These are phyloP conservation scores for Aquatica leii DNA, from an alignment of 2,888 invertebrate genomes.

Conservation along the genomic window DNA sequence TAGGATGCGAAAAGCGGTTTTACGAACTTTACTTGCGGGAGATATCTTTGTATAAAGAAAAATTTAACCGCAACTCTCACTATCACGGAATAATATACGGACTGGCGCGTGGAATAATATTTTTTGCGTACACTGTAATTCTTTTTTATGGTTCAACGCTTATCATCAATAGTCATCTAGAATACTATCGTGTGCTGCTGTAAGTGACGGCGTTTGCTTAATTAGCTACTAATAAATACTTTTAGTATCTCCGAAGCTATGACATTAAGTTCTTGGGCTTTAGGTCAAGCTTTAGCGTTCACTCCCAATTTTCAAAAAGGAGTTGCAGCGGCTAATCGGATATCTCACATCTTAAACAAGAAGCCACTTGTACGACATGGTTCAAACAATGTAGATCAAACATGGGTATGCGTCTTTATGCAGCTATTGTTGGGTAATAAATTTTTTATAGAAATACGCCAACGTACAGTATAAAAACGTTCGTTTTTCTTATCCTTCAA, in stretches of 20 bases:
- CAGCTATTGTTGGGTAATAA: not conserved
- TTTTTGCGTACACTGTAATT: constrained; percentile 75
- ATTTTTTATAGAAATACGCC: constrained; percentile 62
- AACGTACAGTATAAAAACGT: constrained; percentile 75
- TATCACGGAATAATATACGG: constrained; percentile 75
- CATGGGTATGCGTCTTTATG: constrained; percentile 51
- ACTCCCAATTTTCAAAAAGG: constrained; percentile 86
- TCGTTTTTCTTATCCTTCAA: constrained; percentile 78
- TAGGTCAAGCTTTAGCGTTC: constrained; percentile 73
- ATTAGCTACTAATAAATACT: constrained; percentile 6
- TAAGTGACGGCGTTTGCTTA: not conserved
- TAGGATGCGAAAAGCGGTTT: constrained; percentile 76
- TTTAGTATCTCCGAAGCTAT: constrained; percentile 76
- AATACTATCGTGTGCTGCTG: constrained; percentile 11
- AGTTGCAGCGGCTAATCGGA: constrained; percentile 73
- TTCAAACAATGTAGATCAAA: constrained; percentile 42
- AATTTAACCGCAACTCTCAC: constrained; percentile 69
- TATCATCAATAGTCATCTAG: constrained; percentile 62
- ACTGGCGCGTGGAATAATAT: constrained; percentile 75
- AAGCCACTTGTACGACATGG: constrained; percentile 67
- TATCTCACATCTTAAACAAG: constrained; percentile 70
- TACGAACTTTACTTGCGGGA: constrained; percentile 68
- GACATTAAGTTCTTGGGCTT: constrained; percentile 74
- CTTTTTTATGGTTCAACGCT: constrained; percentile 79
- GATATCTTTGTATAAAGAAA: constrained; percentile 67